Evolutionary conservation across 2,113 vertebrate genomes (phyloP), one percentile per base, ranked within the genome.

Genomic region (Lophotis ruficrista): DNA sequence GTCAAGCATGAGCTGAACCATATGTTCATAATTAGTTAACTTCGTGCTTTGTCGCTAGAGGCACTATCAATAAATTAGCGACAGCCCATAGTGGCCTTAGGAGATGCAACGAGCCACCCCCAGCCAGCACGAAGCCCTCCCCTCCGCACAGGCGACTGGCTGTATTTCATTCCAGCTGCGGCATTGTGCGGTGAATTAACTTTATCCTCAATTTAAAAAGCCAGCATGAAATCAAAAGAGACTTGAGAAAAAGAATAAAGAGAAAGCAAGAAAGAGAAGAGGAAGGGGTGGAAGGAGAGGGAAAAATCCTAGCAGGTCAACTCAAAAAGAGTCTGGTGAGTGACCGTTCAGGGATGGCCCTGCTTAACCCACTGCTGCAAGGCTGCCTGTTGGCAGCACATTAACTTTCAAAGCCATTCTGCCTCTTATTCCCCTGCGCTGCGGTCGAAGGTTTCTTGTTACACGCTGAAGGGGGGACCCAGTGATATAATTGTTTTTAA

Each of bases 201-300:
- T 98, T 98, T 96, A 98, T 97, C 97, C 98, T 98, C 98, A 98
- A 98, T 98, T 98, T 98, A 98, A 98, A 98, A 98, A 98, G 96
- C 98, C 98, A 98, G 98, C 98, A 97, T 98, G 98, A 98, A 98
- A 98, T 98, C 98, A 98, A 98, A 96, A 96, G 97, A 95, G 97
- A 97, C 91, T 82, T 54, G 71, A 95, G 96, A 82, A 95, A 96
- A 96, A 95, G 90, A 96, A 96, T 82, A 96, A 86, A 96, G 73
- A 83, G 57, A 88, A 84, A 97, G 87, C 95, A 95, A 96, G 81
- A 92, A 75, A 79, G 83, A 89, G 89, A 94, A 94, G 64, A 96
- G 92, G 94, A 94, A 96, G 57, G 96, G 81, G 89, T 96, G 91
- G 70, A 53, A 91, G 25, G 37, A 82, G 25, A 87, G 25, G 41